Evolutionary conservation across 1,140 invertebrate genomes (phyloP).

Genomic region (Bilobella aurantiaca): DNA sequence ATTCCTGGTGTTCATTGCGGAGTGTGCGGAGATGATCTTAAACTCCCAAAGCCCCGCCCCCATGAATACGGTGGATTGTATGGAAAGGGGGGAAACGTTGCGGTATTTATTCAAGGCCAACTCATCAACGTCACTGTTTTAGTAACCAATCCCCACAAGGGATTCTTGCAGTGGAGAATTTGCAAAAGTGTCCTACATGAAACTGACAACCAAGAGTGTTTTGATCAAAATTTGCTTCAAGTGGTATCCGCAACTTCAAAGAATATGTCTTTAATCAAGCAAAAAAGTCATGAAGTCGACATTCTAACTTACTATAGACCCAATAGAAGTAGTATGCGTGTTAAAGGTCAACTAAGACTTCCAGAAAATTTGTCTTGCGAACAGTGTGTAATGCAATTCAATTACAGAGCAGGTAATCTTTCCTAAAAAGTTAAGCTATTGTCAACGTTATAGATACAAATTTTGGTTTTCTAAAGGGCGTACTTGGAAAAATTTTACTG

Average conservation of each 20-base stretch:
- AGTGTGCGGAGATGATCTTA: neutral
- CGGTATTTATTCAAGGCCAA: neutral
- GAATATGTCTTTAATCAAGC: neutral
- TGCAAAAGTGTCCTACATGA: neutral
- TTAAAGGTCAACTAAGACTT: neutral
- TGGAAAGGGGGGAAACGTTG: neutral
- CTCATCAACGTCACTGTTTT: neutral
- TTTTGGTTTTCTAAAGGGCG: neutral
- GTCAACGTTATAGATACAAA: too few relatives aligned
- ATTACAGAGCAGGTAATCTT: neutral
- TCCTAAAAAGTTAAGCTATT: too few relatives aligned
- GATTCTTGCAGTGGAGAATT: neutral
- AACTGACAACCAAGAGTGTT: neutral
- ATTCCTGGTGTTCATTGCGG: neutral
- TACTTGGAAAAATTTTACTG: neutral
- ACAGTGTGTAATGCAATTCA: neutral
- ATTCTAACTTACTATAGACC: neutral
- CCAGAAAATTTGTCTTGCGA: neutral
- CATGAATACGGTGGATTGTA: neutral
- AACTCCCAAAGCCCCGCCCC: neutral
- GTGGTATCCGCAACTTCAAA: neutral
- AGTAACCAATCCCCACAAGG: neutral
- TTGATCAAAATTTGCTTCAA: neutral
- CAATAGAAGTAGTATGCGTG: neutral
- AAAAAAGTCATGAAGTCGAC: neutral